phyloP scores from a whole-genome alignment of 2,113 vertebrate species.

The Scomber scombrus region DNA sequence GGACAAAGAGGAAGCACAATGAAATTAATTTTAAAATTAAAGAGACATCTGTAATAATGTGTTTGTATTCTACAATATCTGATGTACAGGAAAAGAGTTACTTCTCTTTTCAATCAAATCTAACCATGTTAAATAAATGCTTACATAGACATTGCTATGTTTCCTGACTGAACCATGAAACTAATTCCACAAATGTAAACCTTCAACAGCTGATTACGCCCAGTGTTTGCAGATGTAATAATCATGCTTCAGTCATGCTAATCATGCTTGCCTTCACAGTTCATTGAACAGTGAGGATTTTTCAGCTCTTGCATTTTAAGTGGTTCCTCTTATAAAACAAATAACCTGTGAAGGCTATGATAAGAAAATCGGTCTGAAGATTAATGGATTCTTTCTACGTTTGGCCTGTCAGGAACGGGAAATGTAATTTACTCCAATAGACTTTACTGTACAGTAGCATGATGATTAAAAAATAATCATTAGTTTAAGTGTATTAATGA shows the following conservation, averaged over 20 bases:
- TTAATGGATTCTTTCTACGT: neutral
- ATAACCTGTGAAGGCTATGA: neutral
- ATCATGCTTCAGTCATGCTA: neutral
- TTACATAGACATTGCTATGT: too few species aligned
- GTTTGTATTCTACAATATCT: neutral
- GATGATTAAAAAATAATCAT: neutral
- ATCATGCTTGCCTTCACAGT: neutral
- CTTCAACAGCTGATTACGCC: neutral
- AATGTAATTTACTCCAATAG: neutral
- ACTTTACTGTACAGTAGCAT: neutral
- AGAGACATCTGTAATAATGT: neutral
- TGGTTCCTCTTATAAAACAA: neutral
- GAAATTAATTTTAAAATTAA: neutral
- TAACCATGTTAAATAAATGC: neutral
- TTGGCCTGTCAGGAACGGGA: neutral
- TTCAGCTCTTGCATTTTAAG: conserved; percentile 5
- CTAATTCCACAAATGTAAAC: conserved; percentile 22
- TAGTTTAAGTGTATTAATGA: neutral
- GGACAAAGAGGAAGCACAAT: conserved; percentile 20
- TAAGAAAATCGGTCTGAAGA: neutral
- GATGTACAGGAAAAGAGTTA: neutral
- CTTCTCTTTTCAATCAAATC: neutral
- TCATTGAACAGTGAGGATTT: neutral
- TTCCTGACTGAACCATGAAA: neutral
- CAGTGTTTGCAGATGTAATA: neutral